These are phyloP conservation scores for Myxocyprinus asiaticus DNA, from an alignment of 2,113 vertebrate genomes.

Conservation along the genomic window DNA sequence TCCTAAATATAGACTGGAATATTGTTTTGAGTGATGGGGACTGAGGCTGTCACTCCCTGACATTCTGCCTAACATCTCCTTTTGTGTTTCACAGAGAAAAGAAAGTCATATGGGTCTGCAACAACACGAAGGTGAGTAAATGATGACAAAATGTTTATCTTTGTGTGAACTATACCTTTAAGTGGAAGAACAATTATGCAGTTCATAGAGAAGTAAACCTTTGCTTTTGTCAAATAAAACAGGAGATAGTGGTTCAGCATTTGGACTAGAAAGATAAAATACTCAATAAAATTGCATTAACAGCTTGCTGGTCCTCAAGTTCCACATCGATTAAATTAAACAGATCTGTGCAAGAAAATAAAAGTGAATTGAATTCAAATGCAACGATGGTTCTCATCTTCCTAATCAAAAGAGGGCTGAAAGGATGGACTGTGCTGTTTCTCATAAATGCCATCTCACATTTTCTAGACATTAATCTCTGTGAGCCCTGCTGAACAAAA, in stretches of 20 bases:
- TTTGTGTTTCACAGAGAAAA: too few relatives aligned
- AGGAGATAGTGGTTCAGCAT: slow-evolving; percentile 47
- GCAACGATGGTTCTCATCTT: slow-evolving; percentile 23
- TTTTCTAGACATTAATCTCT: slow-evolving; percentile 70
- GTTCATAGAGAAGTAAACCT: slow-evolving; percentile 6
- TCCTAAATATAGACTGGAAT: too few relatives aligned
- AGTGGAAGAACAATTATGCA: slow-evolving; percentile 34
- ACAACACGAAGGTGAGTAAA: too few relatives aligned
- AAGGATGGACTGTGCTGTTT: slow-evolving; percentile 47
- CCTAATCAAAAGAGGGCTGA: slow-evolving; percentile 30
- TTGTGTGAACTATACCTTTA: not conserved
- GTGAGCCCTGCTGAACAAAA: slow-evolving; percentile 2
- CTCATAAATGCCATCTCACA: slow-evolving; percentile 74
- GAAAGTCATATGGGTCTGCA: too few relatives aligned
- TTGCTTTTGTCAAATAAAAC: slow-evolving; percentile 48
- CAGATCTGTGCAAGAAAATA: slow-evolving; percentile 36
- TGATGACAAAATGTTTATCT: too few relatives aligned
- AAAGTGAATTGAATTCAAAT: slow-evolving; percentile 36
- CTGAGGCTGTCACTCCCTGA: too few relatives aligned
- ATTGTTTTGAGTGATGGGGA: too few relatives aligned
- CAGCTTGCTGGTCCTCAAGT: slow-evolving; percentile 45
- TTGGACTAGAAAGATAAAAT: slow-evolving; percentile 55
- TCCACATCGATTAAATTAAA: slow-evolving; percentile 55
- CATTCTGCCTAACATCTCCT: too few relatives aligned
- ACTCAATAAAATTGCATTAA: slow-evolving; percentile 60